Evolutionary conservation across 2,888 invertebrate genomes (phyloP), one percentile per base, ranked within the genome.

Genomic region (Drosophila heteroneura): DNA sequence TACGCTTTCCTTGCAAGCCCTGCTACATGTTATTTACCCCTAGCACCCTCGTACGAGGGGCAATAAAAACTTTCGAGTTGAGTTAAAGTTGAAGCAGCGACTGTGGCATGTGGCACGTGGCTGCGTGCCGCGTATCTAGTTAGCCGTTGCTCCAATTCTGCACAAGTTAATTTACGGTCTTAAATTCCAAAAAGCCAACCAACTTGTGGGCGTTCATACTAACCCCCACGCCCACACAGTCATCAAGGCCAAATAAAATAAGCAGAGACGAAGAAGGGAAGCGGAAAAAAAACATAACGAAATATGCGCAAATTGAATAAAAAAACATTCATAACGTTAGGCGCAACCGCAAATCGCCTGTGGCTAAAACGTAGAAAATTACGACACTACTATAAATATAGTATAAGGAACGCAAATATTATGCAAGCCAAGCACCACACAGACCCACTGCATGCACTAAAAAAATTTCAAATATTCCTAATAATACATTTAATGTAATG

Each of bases 1-100:
- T 10, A 28, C 57, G 57, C 44, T 62, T 30, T 7, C 14, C 49
- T 22, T 16, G 32, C 49, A 9, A 16, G 47, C 16, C 35, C 26
- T 19, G 69, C 64, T 62, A n/a, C 52, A 44, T 63, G 26, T 16
- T 39, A 7, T 56, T 56, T 5, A 19, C 37, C 28, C 6, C 14
- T 56, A 72, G 47, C 57, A 32, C 76, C 61, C 68, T 76, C 74
- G 76, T 83, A 81, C 67, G 74, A 56, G 70, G 61, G 60, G 68
- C 63, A 74, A 79, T 82, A 85, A 85, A 85, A 85, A 77, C 72
- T 81, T 81, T 85, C 41, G 66, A 75, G 73, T 51, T 68, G 67
- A 70, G 75, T 76, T 70, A 65, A 76, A 81, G 70, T 85, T 85
- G 71, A 77, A 83, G 81, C 66, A 62, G 69, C 74, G 68, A 70